Percentiles rank a stretch among this genome's conserved stretches.
These are phyloP conservation scores for Napeogenes sylphis DNA, from an alignment of 2,888 invertebrate species.

Conservation along the genomic window DNA sequence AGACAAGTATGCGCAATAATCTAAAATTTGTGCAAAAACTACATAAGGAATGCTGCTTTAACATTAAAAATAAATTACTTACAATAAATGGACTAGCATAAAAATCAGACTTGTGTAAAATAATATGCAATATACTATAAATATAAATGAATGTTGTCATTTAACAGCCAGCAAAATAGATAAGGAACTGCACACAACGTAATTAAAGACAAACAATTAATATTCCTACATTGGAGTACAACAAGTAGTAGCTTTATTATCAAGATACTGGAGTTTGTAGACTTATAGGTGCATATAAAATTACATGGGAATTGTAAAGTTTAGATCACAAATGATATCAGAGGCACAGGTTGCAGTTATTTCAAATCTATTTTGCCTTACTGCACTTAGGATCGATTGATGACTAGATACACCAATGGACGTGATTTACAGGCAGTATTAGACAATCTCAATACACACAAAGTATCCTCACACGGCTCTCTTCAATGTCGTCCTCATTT, in stretches of 20 bases:
- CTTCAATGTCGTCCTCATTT: slow-evolving; percentile 2
- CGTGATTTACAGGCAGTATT: slow-evolving; percentile 37
- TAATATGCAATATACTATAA: slow-evolving; percentile 18
- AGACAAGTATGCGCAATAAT: background rate
- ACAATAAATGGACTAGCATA: slow-evolving; percentile 54
- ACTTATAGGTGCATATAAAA: slow-evolving; percentile 3
- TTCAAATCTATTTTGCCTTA: slow-evolving; percentile 16
- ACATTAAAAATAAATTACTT: slow-evolving; percentile 34
- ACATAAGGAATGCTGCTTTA: slow-evolving; percentile 37
- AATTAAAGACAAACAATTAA: too few relatives aligned
- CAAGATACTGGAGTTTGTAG: background rate
- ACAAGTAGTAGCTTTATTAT: background rate
- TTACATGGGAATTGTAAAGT: slow-evolving; percentile 6
- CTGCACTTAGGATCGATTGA: slow-evolving; percentile 19
- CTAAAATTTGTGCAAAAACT: slow-evolving; percentile 46
- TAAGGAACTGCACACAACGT: slow-evolving; percentile 2
- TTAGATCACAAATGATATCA: slow-evolving; percentile 4
- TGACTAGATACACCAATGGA: slow-evolving; percentile 33
- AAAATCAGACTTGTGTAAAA: slow-evolving; percentile 56
- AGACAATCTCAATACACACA: slow-evolving; percentile 23
- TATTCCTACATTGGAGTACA: background rate
- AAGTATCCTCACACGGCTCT: background rate
- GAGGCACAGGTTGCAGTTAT: slow-evolving; percentile 4
- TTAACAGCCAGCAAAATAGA: slow-evolving; percentile 23
- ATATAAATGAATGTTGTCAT: slow-evolving; percentile 9